Conservation (phyloP, 2,113 vertebrate genomes). For the Atherinomorus stipes region DNA sequence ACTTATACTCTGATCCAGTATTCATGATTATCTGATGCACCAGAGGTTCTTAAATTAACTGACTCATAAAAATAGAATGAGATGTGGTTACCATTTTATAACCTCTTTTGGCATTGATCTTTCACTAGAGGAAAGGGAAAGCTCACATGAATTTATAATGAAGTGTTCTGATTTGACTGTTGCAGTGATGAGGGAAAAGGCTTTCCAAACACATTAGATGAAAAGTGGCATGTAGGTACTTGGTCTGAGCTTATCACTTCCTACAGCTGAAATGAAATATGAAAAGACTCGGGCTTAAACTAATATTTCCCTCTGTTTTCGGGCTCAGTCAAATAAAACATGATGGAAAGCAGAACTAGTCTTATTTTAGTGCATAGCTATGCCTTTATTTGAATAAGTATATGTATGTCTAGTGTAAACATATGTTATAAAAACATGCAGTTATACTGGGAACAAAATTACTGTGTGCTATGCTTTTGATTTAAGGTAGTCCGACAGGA, state of each 20-base stretch:
- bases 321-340: not conserved
- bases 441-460: too few species aligned
- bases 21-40: conserved; percentile 31
- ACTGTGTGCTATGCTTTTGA: too few species aligned
- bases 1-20: conserved; percentile 33
- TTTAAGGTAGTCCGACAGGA: too few species aligned
- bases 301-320: not conserved
- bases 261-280: not conserved
- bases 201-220: conserved; percentile 29
- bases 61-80: conserved; percentile 66
- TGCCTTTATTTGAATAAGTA: too few species aligned
- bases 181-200: conserved; percentile 18
- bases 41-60: conserved; percentile 66
- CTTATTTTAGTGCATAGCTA: not conserved
- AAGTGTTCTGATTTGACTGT: conserved; percentile 45
- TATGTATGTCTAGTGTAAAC: too few species aligned
- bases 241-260: conserved; percentile 7
- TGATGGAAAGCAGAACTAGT: not conserved
- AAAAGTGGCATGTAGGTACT: conserved; percentile 10
- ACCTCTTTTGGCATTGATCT: conserved; percentile 68
- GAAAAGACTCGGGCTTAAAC: not conserved
- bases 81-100: conserved; percentile 73
- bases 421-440: too few species aligned
- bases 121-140: conserved; percentile 48
- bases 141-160: conserved; percentile 61